A percentile compares a stretch with the other conserved stretches of the same genome.
Conservation (phyloP, 2,888 invertebrate genomes). For the Tetramorium bicarinatum region DNA sequence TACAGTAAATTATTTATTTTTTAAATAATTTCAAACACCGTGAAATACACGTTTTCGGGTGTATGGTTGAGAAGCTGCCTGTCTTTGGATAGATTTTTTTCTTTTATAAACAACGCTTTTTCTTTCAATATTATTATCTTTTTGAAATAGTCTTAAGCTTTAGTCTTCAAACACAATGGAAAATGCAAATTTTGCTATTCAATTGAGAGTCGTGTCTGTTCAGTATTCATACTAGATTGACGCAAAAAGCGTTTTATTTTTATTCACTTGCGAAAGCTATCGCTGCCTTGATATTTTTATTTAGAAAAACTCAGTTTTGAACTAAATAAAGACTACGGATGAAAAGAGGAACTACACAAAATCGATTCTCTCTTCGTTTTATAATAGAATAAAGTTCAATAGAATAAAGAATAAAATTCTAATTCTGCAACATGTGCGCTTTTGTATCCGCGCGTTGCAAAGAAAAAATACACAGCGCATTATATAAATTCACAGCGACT, state of each 20-base stretch:
- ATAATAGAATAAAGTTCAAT: constrained; percentile 22
- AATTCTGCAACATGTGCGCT: constrained; percentile 23
- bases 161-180: not conserved
- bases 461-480: constrained; percentile 24
- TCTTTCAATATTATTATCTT: not conserved
- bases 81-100: not conserved
- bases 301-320: not conserved
- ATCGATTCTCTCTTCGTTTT: not conserved
- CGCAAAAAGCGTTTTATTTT: not conserved
- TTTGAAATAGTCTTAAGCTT: not conserved
- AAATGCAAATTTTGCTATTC: not conserved
- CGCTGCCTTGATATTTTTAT: not conserved
- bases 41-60: no score
- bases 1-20: no score
- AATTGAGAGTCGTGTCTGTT: not conserved
- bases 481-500: constrained; percentile 33
- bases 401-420: constrained; percentile 1
- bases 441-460: constrained; percentile 6
- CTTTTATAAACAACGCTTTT: not conserved
- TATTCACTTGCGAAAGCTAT: not conserved
- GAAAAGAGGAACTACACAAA: not conserved
- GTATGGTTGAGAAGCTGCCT: no score
- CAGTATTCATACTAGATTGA: constrained; percentile 5
- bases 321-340: not conserved
- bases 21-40: no score